Evolutionary conservation across 2,888 invertebrate species (phyloP).

Genomic region (Corbicula japonica): DNA sequence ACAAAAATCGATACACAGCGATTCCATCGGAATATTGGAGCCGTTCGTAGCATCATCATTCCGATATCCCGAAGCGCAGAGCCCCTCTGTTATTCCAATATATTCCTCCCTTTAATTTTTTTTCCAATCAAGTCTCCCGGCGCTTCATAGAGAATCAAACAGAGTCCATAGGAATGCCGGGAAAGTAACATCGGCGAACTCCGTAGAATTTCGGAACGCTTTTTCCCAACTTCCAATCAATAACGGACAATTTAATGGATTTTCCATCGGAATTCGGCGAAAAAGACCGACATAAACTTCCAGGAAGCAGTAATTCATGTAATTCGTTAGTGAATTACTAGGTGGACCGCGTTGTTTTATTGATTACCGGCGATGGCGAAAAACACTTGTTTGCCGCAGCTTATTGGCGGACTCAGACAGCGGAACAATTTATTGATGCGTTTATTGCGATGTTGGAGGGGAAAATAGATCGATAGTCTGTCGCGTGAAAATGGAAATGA

Average conservation of each 20-base stretch:
- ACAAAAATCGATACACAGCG: constrained; percentile 26
- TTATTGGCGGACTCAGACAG: constrained; percentile 19
- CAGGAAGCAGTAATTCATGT: too few species aligned
- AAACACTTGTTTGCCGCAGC: constrained; percentile 37
- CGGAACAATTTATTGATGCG: constrained; percentile 15
- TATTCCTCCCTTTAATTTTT: constrained; percentile 21
- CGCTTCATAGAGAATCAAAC: constrained; percentile 31
- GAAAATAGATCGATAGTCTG: constrained; percentile 24
- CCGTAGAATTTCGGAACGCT: too few species aligned
- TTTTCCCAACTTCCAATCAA: too few species aligned
- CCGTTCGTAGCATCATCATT: constrained; percentile 14
- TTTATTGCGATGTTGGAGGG: constrained; percentile 6
- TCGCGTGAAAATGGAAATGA: not conserved
- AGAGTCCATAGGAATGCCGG: constrained; percentile 31
- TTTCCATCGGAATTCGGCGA: too few species aligned
- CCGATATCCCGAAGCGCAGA: constrained; percentile 21
- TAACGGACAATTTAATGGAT: too few species aligned
- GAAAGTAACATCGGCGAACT: too few species aligned
- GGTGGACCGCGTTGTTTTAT: constrained; percentile 11
- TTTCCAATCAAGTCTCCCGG: constrained; percentile 35
- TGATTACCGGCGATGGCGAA: constrained; percentile 23
- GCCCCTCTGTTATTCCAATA: constrained; percentile 15
- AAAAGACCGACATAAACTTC: too few species aligned
- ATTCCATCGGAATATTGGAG: constrained; percentile 17
- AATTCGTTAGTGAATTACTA: constrained; percentile 32